A percentile compares a stretch with the other conserved stretches of the same genome.
phyloP scores from a whole-genome alignment of 2,113 vertebrate genomes.

The Butastur rufipennis region DNA sequence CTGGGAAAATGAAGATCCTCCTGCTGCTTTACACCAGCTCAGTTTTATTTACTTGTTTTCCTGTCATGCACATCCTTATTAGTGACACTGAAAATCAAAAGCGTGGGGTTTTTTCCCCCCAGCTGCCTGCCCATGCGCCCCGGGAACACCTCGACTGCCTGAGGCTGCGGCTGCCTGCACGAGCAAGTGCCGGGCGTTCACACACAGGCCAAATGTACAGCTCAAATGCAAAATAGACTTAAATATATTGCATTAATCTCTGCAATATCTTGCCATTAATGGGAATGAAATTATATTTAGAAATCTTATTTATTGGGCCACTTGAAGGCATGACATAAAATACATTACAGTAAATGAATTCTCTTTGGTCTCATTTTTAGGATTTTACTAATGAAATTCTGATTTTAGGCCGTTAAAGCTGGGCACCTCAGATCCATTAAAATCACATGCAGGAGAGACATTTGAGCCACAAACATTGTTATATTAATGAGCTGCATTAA shows the following conservation, averaged over 20 bases:
- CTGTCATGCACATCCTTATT: neutral
- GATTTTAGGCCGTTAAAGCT: neutral
- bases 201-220: neutral
- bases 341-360: neutral
- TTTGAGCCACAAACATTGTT: neutral
- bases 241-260: neutral
- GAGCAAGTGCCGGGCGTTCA: neutral
- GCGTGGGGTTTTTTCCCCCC: too few species aligned
- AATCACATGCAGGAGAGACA: neutral
- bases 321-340: neutral
- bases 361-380: neutral
- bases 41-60: neutral
- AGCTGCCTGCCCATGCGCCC: neutral
- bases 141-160: neutral
- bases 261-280: neutral
- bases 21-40: neutral
- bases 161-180: too few species aligned
- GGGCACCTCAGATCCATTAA: neutral
- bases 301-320: neutral
- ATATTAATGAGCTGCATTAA: neutral
- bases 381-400: neutral
- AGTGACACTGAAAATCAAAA: neutral
- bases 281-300: neutral
- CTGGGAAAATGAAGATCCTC: neutral
- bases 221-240: neutral